Base-by-base conservation (phyloP, 2,113 vertebrate species). In the Pygoscelis antarcticus region DNA sequence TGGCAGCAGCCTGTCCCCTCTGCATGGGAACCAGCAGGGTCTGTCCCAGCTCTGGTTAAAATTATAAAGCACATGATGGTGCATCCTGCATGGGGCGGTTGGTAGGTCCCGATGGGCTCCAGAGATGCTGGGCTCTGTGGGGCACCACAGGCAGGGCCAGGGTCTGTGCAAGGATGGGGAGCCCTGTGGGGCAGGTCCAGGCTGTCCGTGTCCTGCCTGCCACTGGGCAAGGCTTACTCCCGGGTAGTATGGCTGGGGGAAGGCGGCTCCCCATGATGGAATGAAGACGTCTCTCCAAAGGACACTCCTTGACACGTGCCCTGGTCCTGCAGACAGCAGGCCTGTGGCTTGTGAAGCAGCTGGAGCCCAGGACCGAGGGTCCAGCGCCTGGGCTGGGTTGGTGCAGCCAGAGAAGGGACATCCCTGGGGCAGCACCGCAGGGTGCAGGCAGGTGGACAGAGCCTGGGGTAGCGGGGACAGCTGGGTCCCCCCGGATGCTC, bases 271-370 rank as follows among this genome's bases (percentile, higher is more conserved):
- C 38, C 8, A 1, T 13, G 25, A 27, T 29, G 42, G 21, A 9
- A 19, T 51, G 21, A 52, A 68, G 84, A 58, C 29, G 23, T 47
- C n/a, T 14, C 23, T 40, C 7, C 6, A 27, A 61, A 49, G 30
- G 16, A 71, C 57, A 10, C 6, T 46, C 57, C 18, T 40, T 62
- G 71, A n/a, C 83, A 51, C 0, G 0, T 7, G n/a, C n/a, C 8
- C 20, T 66, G 44, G 23, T 81, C 49, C 36, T 38, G 47, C 52
- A 85, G 76, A 46, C 13, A 84, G 60, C 55, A 79, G 21, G 7
- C 34, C 32, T 9, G 1, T 16, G 57, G 36, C 46, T 70, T 61
- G 26, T 74, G 62, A 71, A n/a, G 40, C 23, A 69, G 21, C 58
- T 19, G 64, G 64, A 81, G 4, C 42, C 25, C 51, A 40, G 61